Conservation (phyloP, 2,888 invertebrate species). For the Lycaena phlaeas region DNA sequence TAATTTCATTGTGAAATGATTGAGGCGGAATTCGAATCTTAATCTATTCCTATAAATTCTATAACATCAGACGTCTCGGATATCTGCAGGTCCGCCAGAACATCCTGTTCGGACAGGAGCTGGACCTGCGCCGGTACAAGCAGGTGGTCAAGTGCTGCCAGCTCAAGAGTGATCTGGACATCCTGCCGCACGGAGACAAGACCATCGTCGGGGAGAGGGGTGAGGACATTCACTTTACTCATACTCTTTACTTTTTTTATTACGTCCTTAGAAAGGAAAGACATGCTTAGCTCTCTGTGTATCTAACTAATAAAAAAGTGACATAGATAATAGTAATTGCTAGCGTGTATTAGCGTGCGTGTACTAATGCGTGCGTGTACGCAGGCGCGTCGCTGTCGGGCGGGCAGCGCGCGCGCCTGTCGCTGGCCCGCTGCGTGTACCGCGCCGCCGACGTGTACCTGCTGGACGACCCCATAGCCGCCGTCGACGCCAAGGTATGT, state of each 20-base stretch:
- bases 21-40: no score
- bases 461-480: conserved; percentile 73
- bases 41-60: no score
- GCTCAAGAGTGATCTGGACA: conserved; percentile 63
- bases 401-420: conserved; percentile 77
- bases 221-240: no score
- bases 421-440: conserved; percentile 71
- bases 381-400: conserved; percentile 76
- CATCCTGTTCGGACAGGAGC: conserved; percentile 80
- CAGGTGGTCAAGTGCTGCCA: conserved; percentile 73
- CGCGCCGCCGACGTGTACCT: conserved; percentile 76
- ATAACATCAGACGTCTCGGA: no score
- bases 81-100: conserved; percentile 77
- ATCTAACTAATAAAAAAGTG: no score
- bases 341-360: no score
- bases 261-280: no score
- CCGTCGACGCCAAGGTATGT: conserved; percentile 75
- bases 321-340: no score
- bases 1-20: no score
- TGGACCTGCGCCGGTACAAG: conserved; percentile 69
- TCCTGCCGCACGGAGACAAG: conserved; percentile 76
- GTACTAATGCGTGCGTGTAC: no score
- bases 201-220: conserved; percentile 80
- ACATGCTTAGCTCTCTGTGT: no score
- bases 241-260: no score